Base-by-base conservation (phyloP, 2,888 invertebrate species). In the Abrostola triplasia region DNA sequence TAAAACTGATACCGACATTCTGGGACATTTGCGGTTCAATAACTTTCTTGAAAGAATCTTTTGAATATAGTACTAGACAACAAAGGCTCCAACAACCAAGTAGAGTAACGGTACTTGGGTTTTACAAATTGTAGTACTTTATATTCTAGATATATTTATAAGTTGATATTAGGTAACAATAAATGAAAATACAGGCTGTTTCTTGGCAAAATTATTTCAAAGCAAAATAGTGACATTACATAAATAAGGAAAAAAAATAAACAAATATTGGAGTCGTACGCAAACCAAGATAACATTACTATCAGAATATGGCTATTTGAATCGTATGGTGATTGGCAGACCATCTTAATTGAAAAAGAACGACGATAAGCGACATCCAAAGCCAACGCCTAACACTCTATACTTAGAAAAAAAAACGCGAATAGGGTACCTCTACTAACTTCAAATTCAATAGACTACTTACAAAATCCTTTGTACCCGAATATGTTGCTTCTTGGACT, bases 1-100 rank as follows among this genome's bases (percentile, higher is more conserved):
- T 81, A 77, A 80, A 77, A 71, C 56, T 77, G 65, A 73, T 72
- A 66, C 48, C 50, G 52, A 59, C 57, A 59, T 66, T 77, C 58
- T 49, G 54, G 65, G 49, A 66, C 36, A 65, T 62, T 76, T 68
- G 61, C 56, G 70, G 72, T 80, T 60, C 69, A 68, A 59, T 75
- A 67, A 72, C 48, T 77, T 69, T 54, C 44, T 62, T 69, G 49
- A 67, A 60, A 50, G 37, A 59, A 59, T 67, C 63, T 66, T 68
- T 59, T 66, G 36, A 67, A 67, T 54, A 37, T 36, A 42, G 47
- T 55, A 11, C 13, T 51, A 61, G 53, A 59, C 50, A 62, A 58
- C 58, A 69, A 76, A 64, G 55, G 61, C n/a, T 68, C 64, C 12
- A 57, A 49, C 11, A 36, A 53, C 5, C 36, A 38, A 53, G 13